Conservation (phyloP, 2,113 vertebrate species). For the Axis porcinus region DNA sequence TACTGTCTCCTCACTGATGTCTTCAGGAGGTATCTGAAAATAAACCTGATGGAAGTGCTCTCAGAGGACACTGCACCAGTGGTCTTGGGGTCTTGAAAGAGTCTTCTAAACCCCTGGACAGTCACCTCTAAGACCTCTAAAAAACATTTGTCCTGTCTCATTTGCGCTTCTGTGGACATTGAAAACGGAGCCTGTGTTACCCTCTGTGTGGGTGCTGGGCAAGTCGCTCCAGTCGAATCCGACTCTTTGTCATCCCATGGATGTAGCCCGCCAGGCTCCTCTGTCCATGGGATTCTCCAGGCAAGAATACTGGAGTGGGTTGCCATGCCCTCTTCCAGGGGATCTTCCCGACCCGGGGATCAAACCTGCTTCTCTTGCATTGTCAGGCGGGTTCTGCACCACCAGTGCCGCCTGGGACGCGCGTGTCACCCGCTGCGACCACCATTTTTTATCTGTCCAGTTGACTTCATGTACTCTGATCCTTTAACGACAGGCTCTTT, state of each 20-base stretch:
- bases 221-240: background rate
- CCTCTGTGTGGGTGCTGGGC: background rate
- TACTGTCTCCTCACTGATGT: background rate
- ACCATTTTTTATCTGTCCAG: background rate
- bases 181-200: background rate
- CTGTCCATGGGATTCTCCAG: background rate
- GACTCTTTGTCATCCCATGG: background rate
- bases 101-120: background rate
- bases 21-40: background rate
- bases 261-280: background rate
- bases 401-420: background rate
- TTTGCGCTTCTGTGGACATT: background rate
- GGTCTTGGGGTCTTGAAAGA: background rate
- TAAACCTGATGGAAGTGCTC: background rate
- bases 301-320: background rate
- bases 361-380: background rate
- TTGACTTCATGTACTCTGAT: background rate
- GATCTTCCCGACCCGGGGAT: rapidly evolving
- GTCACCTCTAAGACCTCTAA: background rate
- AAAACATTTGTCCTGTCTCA: background rate
- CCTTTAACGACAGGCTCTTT: background rate
- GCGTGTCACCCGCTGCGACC: background rate
- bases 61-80: background rate
- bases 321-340: background rate
- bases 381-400: background rate